phyloP scores from a whole-genome alignment of 1,140 invertebrate species.

The Heliconius himera region DNA sequence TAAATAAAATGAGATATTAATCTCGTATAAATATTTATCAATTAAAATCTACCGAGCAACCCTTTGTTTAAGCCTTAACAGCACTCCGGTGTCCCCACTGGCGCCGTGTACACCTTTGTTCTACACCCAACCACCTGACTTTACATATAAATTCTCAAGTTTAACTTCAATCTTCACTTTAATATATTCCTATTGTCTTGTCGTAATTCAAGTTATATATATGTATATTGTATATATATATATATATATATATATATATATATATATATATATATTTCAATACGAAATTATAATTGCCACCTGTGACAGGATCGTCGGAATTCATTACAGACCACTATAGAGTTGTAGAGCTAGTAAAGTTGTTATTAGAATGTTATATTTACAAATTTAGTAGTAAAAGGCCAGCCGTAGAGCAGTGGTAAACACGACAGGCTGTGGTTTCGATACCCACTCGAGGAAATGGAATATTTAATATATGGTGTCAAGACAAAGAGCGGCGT shows the following conservation, averaged over 20 bases:
- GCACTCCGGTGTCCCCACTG: background rate
- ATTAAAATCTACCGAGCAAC: background rate
- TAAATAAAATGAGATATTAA: background rate
- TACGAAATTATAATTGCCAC: background rate
- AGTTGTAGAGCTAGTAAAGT: too few relatives aligned
- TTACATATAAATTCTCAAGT: constrained; percentile 2
- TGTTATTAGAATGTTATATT: too few relatives aligned
- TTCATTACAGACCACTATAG: too few relatives aligned
- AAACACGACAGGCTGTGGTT: too few relatives aligned
- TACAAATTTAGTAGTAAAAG: too few relatives aligned
- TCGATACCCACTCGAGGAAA: too few relatives aligned
- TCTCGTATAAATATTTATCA: background rate
- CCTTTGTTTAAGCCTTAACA: background rate
- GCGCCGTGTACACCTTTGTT: background rate
- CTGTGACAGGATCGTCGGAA: background rate
- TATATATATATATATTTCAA: background rate
- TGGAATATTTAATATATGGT: too few relatives aligned
- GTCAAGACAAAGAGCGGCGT: too few relatives aligned
- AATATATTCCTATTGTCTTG: background rate
- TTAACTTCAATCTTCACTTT: background rate
- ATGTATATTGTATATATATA: background rate
- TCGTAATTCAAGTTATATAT: background rate
- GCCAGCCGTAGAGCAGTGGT: too few relatives aligned
- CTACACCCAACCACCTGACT: background rate
- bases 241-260: background rate